phyloP scores from a whole-genome alignment of 2,113 vertebrate genomes.

The Scortum barcoo region DNA sequence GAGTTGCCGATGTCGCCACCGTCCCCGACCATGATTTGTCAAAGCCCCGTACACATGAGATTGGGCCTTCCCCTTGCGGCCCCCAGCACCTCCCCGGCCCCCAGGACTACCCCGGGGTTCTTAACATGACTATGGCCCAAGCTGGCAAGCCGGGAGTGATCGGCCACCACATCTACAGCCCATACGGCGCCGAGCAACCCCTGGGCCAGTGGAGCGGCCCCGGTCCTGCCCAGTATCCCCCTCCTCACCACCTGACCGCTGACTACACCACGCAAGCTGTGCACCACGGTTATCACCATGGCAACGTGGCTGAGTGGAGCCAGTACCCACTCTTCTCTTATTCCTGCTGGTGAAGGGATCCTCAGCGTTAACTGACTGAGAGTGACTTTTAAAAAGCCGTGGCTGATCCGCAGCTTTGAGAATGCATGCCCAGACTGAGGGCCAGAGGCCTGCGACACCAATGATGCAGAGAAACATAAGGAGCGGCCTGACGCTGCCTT shows the following conservation, averaged over 20 bases:
- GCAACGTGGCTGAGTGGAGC: conserved; percentile 90
- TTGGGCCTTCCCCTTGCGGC: conserved; percentile 70
- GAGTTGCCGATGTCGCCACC: conserved; percentile 82
- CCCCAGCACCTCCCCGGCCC: conserved; percentile 73
- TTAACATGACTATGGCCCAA: conserved; percentile 85
- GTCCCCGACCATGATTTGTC: conserved; percentile 85
- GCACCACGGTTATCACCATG: conserved; percentile 86
- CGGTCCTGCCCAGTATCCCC: conserved; percentile 85
- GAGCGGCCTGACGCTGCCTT: conserved; percentile 3
- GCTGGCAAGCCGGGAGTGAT: conserved; percentile 82
- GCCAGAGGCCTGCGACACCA: conserved; percentile 3
- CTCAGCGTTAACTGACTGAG: conserved; percentile 4
- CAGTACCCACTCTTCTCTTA: conserved; percentile 93
- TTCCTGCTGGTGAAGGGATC: conserved; percentile 88
- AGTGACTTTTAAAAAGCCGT: conserved; percentile 27
- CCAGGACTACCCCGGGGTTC: conserved; percentile 88
- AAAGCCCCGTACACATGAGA: conserved; percentile 63
- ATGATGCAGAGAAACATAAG: neutral
- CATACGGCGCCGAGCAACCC: conserved; percentile 85
- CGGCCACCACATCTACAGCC: conserved; percentile 85
- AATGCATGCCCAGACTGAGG: conserved; percentile 59
- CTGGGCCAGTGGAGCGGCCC: conserved; percentile 88
- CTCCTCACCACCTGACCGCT: conserved; percentile 83
- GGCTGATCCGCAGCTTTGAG: conserved; percentile 26
- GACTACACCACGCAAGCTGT: conserved; percentile 88